Evolutionary conservation across 2,797 vertebrate species (phyloP), one percentile per base, ranked within the genome.

Genomic region (Lycodopsis pacificus): DNA sequence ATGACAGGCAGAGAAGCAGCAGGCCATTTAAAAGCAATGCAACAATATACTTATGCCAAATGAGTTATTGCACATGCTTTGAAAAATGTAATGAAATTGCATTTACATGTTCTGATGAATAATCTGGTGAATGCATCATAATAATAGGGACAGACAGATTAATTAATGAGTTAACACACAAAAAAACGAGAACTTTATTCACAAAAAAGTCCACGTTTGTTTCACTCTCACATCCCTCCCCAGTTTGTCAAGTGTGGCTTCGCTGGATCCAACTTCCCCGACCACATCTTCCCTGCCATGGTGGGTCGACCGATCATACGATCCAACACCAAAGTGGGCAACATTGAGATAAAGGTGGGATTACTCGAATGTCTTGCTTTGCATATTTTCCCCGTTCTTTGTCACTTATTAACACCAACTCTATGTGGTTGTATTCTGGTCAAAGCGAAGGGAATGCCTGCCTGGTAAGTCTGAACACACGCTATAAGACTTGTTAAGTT

Each of bases 161-260:
- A 84, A 15, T 59, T 61, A 48, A 71, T 27, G 42, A 19, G 40
- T 53, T 5, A 17, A n/a, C 2, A 6, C 6, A 17, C 1, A 13
- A 48, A 15, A 51, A 64, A 17, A 53, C 20, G 5, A 61, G 20
- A 84, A 77, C 38, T 51, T 34, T 46, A 30, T 22, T 22, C n/a
- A 36, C n/a, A 46, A 40, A 3, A 20, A 58, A 4, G 13, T 40
- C 7, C 11, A 38, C 7, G 1, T 15, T 9, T 71, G 22, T 68
- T 54, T 78, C 15, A 62, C 54, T 80, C 48, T 67, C 59, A 85
- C 58, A 62, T 74, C 53, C 58, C 34, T 58, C 12, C 51, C 2
- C 90, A 96, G 96, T 96, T 96, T 83, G 96, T 96, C 70, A 96
- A 96, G 65, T 96, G 96, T 22, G 96, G 96, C 38, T 96, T 94